A percentile compares a stretch with the other conserved stretches of the same genome.
These are phyloP conservation scores for Candoia aspera DNA, from an alignment of 2,113 vertebrate genomes.

Conservation along the genomic window DNA sequence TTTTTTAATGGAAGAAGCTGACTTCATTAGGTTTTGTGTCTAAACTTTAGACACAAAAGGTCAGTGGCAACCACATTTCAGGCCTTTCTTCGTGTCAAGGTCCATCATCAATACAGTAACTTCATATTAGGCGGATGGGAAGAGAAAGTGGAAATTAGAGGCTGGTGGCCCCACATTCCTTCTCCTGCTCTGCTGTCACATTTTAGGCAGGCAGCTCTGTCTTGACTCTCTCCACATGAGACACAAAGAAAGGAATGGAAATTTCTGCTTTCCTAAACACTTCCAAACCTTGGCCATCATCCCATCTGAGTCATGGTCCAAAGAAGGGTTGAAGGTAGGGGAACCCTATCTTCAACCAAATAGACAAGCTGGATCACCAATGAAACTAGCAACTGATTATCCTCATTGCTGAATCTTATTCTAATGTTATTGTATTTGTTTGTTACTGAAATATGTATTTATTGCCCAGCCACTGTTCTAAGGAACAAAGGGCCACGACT, in stretches of 20 bases:
- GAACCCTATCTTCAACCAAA: too few relatives aligned
- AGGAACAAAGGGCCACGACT: too few relatives aligned
- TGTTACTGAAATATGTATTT: too few relatives aligned
- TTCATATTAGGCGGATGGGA: not conserved
- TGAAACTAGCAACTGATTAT: too few relatives aligned
- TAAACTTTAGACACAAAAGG: not conserved
- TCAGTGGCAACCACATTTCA: not conserved
- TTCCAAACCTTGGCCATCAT: slow-evolving; percentile 11
- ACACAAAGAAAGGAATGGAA: too few relatives aligned
- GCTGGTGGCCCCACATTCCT: slow-evolving; percentile 20
- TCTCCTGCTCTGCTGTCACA: slow-evolving; percentile 15
- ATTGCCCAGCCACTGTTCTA: too few relatives aligned
- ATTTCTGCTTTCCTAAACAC: not conserved
- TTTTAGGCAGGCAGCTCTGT: slow-evolving; percentile 9
- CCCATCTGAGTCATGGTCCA: not conserved
- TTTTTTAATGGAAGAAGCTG: not conserved
- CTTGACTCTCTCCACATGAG: not conserved
- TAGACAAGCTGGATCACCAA: too few relatives aligned
- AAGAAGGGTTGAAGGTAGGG: not conserved
- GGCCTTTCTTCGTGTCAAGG: slow-evolving; percentile 1
- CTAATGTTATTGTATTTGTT: too few relatives aligned
- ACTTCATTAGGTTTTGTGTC: slow-evolving; percentile 15
- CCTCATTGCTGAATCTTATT: too few relatives aligned
- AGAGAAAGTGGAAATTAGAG: not conserved
- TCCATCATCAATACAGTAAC: slow-evolving; percentile 9